Conservation (phyloP, 2,113 vertebrate species). For the Mesoclemmys tuberculata region DNA sequence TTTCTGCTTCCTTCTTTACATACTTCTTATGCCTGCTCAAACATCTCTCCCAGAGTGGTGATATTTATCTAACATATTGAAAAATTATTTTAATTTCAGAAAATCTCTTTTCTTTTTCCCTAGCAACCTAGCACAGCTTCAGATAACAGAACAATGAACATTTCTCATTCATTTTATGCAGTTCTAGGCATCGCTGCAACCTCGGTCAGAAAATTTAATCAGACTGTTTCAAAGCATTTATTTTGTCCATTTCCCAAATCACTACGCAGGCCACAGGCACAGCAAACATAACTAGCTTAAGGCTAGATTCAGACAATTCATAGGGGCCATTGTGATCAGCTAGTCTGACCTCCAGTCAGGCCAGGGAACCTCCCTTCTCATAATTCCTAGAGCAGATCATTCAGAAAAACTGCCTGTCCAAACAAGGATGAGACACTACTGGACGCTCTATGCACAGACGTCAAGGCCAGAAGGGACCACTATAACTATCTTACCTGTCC, state of each 20-base stretch:
- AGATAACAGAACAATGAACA: slow-evolving; percentile 48
- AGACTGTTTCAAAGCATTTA: neutral
- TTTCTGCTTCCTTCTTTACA: neutral
- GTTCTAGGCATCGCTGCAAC: slow-evolving; percentile 37
- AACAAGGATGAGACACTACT: too few species aligned
- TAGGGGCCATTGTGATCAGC: neutral
- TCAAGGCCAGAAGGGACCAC: too few species aligned
- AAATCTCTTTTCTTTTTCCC: neutral
- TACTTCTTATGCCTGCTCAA: slow-evolving; percentile 1
- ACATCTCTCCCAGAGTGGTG: neutral
- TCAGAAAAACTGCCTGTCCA: too few species aligned
- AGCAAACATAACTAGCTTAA: neutral
- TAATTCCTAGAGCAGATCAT: too few species aligned
- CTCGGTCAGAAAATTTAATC: slow-evolving; percentile 33
- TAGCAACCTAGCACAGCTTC: neutral
- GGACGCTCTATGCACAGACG: too few species aligned
- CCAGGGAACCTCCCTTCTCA: too few species aligned
- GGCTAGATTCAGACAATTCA: fast-evolving
- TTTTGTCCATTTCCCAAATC: neutral
- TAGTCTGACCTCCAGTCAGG: neutral
- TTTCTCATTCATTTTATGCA: slow-evolving; percentile 51
- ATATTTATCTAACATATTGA: slow-evolving; percentile 61
- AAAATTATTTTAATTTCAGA: slow-evolving; percentile 55
- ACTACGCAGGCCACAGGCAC: fast-evolving
- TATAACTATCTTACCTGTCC: too few species aligned